These are phyloP conservation scores for Onthophagus sagittarius DNA, from an alignment of 2,888 invertebrate genomes.

Conservation along the genomic window DNA sequence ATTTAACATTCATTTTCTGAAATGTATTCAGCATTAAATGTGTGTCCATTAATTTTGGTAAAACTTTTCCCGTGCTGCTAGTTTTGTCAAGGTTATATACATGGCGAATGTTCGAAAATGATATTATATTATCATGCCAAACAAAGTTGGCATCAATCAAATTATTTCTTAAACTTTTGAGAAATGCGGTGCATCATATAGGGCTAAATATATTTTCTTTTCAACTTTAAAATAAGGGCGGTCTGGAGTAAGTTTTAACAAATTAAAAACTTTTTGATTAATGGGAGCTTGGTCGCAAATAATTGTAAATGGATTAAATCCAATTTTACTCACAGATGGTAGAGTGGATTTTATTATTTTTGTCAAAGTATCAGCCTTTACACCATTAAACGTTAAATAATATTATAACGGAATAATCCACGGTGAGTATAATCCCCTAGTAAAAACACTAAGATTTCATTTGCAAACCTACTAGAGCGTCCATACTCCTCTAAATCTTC, in stretches of 20 bases:
- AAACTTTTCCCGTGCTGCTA: slow-evolving; percentile 13
- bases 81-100: slow-evolving; percentile 10
- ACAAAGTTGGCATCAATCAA: slow-evolving; percentile 14
- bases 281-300: slow-evolving; percentile 14
- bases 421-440: slow-evolving; percentile 12
- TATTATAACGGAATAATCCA: slow-evolving; percentile 22
- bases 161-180: slow-evolving; percentile 17
- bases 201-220: neutral
- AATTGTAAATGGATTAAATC: neutral
- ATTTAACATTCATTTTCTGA: no score
- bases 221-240: slow-evolving; percentile 5
- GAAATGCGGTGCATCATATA: slow-evolving; percentile 15
- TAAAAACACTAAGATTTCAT: neutral
- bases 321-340: neutral
- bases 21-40: slow-evolving; percentile 24
- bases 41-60: slow-evolving; percentile 21
- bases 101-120: slow-evolving; percentile 1
- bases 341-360: neutral
- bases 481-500: no score
- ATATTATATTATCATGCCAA: neutral
- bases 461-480: no score
- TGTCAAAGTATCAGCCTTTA: neutral
- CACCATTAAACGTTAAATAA: slow-evolving; percentile 7
- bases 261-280: slow-evolving; percentile 3
- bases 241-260: neutral